Conservation (phyloP, 2,888 invertebrate genomes). For the Sturmia bella region DNA sequence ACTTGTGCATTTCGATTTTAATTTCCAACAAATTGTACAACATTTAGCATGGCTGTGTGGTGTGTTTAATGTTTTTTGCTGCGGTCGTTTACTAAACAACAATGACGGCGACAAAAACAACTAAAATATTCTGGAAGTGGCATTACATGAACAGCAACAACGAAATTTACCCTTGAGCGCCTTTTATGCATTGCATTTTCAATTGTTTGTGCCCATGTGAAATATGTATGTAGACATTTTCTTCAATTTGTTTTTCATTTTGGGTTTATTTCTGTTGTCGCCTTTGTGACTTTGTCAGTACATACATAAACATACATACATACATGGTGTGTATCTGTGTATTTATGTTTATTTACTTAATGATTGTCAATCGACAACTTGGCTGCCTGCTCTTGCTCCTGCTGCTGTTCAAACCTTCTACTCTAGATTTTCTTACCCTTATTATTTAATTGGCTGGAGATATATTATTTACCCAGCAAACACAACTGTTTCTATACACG, state of each 20-base stretch:
- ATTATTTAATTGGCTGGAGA: neutral
- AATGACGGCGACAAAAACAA: constrained; percentile 40
- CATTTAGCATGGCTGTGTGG: constrained; percentile 26
- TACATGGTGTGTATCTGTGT: constrained; percentile 24
- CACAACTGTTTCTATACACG: too few relatives aligned
- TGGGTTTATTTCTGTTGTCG: constrained; percentile 2
- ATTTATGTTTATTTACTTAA: constrained; percentile 55
- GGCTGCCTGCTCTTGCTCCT: too few relatives aligned
- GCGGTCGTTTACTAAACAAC: constrained; percentile 29
- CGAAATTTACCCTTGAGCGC: constrained; percentile 62
- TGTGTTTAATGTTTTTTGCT: constrained; percentile 12
- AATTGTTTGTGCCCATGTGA: constrained; percentile 59
- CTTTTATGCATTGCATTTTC: constrained; percentile 65
- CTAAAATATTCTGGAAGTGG: constrained; percentile 60
- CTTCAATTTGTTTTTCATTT: too few relatives aligned
- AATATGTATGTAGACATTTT: too few relatives aligned
- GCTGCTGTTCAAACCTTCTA: constrained; percentile 14
- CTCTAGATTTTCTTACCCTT: neutral
- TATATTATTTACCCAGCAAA: constrained; percentile 10
- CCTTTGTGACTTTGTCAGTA: constrained; percentile 8
- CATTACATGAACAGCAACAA: constrained; percentile 57
- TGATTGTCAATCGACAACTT: constrained; percentile 61
- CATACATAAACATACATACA: too few relatives aligned
- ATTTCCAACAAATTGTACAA: constrained; percentile 50
- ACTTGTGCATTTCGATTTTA: constrained; percentile 49